These are phyloP conservation scores for Polydrusus tereticollis DNA, from an alignment of 2,888 invertebrate species.

Conservation along the genomic window DNA sequence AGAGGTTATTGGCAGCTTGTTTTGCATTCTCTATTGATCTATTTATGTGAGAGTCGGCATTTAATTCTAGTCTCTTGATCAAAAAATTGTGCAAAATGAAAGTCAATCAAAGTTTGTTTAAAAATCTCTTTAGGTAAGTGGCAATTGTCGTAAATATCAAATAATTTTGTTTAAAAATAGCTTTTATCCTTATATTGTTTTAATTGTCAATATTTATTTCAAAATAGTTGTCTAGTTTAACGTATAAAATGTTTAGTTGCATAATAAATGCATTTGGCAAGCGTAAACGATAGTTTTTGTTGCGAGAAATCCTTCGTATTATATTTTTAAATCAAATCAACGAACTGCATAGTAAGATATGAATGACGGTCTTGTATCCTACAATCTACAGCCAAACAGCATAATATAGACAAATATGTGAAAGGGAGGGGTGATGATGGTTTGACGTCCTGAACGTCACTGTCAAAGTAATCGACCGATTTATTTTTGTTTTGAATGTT, in stretches of 20 bases:
- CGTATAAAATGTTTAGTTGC: too few relatives aligned
- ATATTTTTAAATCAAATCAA: background rate
- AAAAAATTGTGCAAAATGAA: slow-evolving; percentile 4
- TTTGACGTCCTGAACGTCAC: background rate
- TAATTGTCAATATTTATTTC: too few relatives aligned
- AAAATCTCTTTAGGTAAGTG: background rate
- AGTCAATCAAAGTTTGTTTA: background rate
- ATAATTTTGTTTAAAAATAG: background rate
- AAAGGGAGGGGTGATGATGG: background rate
- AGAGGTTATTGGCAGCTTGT: background rate
- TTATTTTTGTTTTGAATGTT: slow-evolving; percentile 2
- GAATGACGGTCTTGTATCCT: background rate
- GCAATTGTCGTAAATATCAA: background rate
- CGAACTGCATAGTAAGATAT: background rate
- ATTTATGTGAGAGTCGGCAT: background rate
- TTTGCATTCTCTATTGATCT: background rate
- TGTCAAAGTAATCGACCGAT: background rate
- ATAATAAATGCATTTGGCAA: too few relatives aligned
- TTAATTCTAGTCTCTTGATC: background rate
- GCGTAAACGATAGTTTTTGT: too few relatives aligned
- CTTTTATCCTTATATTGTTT: too few relatives aligned
- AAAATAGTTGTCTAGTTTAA: too few relatives aligned
- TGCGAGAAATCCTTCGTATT: too few relatives aligned
- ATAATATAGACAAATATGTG: background rate
- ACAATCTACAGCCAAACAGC: background rate